These are phyloP conservation scores for Montipora foliosa DNA, from an alignment of 64 coral and sea anemone species.

Conservation along the genomic window DNA sequence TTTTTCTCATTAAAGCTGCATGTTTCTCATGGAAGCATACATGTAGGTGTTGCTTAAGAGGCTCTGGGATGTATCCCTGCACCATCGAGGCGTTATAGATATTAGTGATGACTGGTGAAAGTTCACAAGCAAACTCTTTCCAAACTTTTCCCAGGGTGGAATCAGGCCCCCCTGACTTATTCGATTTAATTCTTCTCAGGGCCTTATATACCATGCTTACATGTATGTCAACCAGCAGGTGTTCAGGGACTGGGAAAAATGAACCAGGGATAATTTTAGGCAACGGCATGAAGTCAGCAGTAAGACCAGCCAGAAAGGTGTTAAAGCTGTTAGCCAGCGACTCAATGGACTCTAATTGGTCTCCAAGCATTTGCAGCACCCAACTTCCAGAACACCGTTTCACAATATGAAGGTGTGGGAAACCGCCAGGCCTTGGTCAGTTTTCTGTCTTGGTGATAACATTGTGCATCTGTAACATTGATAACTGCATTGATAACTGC, in stretches of 20 bases:
- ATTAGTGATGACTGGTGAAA: neutral
- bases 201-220: constrained; percentile 12
- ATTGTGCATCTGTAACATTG: too few species aligned
- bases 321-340: constrained; percentile 63
- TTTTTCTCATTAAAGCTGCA: too few species aligned
- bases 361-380: constrained; percentile 52
- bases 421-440: too few species aligned
- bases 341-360: constrained; percentile 40
- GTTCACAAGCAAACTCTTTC: constrained; percentile 28
- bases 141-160: neutral
- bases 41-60: neutral
- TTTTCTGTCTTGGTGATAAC: too few species aligned
- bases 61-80: neutral
- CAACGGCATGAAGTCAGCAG: constrained; percentile 60
- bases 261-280: neutral
- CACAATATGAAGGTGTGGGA: too few species aligned
- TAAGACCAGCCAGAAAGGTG: constrained; percentile 51
- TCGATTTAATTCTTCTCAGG: constrained; percentile 21
- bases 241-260: constrained; percentile 33
- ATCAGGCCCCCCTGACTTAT: constrained; percentile 28
- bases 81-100: constrained; percentile 31
- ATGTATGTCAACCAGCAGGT: constrained; percentile 15
- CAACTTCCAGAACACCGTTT: constrained; percentile 13
- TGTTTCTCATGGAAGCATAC: too few species aligned
- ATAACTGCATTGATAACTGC: too few species aligned